Evolutionary conservation across 2,113 vertebrate genomes (phyloP).

Genomic region (Gasterosteus aculeatus): DNA sequence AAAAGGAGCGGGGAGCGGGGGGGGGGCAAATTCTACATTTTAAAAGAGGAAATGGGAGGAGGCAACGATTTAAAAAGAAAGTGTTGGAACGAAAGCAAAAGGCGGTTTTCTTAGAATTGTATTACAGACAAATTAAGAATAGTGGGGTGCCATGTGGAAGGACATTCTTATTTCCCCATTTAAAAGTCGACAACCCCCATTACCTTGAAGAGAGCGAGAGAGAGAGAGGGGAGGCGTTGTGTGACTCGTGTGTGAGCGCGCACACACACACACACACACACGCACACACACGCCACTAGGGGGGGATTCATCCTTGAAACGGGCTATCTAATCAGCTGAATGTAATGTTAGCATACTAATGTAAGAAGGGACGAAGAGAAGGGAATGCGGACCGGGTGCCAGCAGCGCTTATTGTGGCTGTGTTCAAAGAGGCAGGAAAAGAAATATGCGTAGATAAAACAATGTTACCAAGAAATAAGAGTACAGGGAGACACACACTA

Average conservation of each 20-base stretch:
- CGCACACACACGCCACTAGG: constrained; percentile 52
- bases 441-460: constrained; percentile 46
- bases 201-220: constrained; percentile 50
- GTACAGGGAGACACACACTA: not conserved
- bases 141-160: constrained; percentile 10
- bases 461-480: constrained; percentile 48
- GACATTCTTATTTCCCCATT: constrained; percentile 59
- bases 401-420: constrained; percentile 61
- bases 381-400: constrained; percentile 48
- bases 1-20: not conserved
- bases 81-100: not conserved
- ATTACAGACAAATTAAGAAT: constrained; percentile 40
- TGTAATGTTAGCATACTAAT: constrained; percentile 77
- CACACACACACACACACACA: constrained; percentile 10
- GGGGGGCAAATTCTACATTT: not conserved
- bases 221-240: constrained; percentile 4
- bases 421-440: constrained; percentile 63
- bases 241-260: not conserved
- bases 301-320: constrained; percentile 77
- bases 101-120: constrained; percentile 29
- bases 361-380: constrained; percentile 37
- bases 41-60: not conserved
- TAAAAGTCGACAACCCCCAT: constrained; percentile 60
- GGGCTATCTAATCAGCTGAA: constrained; percentile 77
- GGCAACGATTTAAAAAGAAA: constrained; percentile 8